Base-by-base conservation (phyloP, 1,140 invertebrate genomes). In the Ptiloglossa arizonensis region DNA sequence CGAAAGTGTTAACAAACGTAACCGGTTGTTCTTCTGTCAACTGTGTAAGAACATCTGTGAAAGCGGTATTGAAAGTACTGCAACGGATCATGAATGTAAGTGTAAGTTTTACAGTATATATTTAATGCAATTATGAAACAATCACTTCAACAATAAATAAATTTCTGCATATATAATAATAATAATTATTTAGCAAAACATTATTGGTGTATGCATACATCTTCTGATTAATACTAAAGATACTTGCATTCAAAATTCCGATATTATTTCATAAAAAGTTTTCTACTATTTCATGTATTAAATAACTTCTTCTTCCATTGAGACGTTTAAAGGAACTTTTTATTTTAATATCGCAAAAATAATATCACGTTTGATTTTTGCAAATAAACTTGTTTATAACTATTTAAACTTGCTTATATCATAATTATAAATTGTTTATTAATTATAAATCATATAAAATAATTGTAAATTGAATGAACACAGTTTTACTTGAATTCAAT, bases 41-140 rank as follows among this genome's bases (percentile, higher is more conserved):
- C n/a, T 56, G 52, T 59, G 24, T 15, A 66, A 57, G 41, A 57
- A 73, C 60, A 79, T 29, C 50, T 80, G 57, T 80, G 48, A 68
- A 60, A 63, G 17, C 44, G n/a, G 57, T 24, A 63, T 46, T 38
- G 27, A 41, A 59, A 15, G n/a, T 56, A 62, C 29, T 71, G 67
- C 66, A 56, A 75, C 76, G 60, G 71, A 85, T 82, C 68, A 85
- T 85, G 83, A 85, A 81, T 81, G 83, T 85, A 83, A 85, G 83
- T 67, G 29, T 5, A 48, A 17, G 50, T 76, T 69, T 74, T 71
- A 77, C 35, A 17, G 9, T 44, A 2, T 1, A 52, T 1, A 4
- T 62, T 71, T 54, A 52, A 62, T 41, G 24, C 5, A 59, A 38
- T 57, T 22, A 5, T 8, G 13, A 27, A 15, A 44, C 17, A 17